Base-by-base conservation (phyloP, 2,888 invertebrate genomes). In the Malthinus seriepunctatus region DNA sequence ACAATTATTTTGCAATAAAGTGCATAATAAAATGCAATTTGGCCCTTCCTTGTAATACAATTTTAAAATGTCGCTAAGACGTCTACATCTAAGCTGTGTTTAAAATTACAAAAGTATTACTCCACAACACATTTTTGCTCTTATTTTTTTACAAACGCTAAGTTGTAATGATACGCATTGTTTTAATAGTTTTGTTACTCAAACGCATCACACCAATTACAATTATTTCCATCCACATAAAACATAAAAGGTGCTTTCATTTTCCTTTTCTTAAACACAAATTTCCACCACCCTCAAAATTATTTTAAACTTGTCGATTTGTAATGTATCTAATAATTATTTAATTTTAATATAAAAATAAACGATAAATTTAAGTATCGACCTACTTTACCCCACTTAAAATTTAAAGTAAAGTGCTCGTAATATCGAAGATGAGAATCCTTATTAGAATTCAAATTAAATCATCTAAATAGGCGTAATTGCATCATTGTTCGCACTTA, bases 341-440 rank as follows among this genome's bases (percentile, higher is more conserved):
- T 23, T 23, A 23, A 23, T 23, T 23, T 23, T 23, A 23, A 23
- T 23, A 23, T 23, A 23, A 23, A 14, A 45, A 31, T 45, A 31
- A 31, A 44, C 35, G 37, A 37, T 34, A 15, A 34, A 35, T 45
- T 11, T 31, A 50, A 49, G 45, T 33, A 32, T 38, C 55, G 50
- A 55, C 55, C 55, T 55, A 55, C 50, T 50, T 55, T 50, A 37
- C 55, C 55, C 55, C 55, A 50, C 55, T 48, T 11, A 32, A 38
- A 42, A 23, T 46, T 12, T n/a, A 48, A 12, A 11, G 23, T 35
- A 14, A 55, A 45, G 37, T 42, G 49, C 48, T 49, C 42, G 32
- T 50, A 55, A 49, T 55, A 55, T 39, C 48, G 37, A 50, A 50
- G 55, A 55, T 44, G 54, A 47, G 54, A 55, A 42, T 48, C 23